phyloP scores from a whole-genome alignment of 2,113 vertebrate genomes.

The Hiodon tergisus region DNA sequence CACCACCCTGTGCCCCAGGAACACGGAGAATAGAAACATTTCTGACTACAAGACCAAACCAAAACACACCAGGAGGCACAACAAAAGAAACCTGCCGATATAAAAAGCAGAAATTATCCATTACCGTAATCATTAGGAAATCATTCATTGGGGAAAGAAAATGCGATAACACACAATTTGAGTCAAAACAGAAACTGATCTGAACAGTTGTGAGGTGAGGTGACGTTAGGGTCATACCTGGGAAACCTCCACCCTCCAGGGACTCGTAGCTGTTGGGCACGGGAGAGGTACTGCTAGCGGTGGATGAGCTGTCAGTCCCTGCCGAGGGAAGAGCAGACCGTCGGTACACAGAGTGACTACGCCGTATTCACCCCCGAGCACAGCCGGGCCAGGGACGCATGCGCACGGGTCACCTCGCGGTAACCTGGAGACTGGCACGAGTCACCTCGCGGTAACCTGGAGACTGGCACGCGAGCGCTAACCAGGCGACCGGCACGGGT shows the following conservation, averaged over 20 bases:
- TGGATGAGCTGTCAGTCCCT: constrained; percentile 91
- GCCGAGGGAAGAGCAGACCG: constrained; percentile 8
- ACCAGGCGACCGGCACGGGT: too few relatives aligned
- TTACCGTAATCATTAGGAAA: neutral
- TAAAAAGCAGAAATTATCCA: too few relatives aligned
- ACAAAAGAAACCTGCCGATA: too few relatives aligned
- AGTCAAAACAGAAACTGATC: neutral
- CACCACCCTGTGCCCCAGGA: neutral
- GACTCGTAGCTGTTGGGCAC: constrained; percentile 85
- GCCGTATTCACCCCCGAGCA: neutral
- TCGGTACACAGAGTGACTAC: neutral
- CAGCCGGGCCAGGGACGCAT: too few relatives aligned
- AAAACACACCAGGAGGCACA: too few relatives aligned
- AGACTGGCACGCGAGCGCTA: too few relatives aligned
- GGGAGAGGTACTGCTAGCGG: constrained; percentile 86
- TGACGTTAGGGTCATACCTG: constrained; percentile 58
- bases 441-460: too few relatives aligned
- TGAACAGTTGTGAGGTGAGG: neutral
- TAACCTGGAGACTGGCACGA: too few relatives aligned
- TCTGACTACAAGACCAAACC: too few relatives aligned
- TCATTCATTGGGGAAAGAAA: neutral
- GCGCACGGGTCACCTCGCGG: too few relatives aligned
- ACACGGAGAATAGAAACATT: neutral
- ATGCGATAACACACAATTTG: too few relatives aligned
- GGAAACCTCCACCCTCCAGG: constrained; percentile 83